Evolutionary conservation across 2,797 vertebrate species (phyloP), one percentile per base, ranked within the genome.

Genomic region (Dipus sagitta): DNA sequence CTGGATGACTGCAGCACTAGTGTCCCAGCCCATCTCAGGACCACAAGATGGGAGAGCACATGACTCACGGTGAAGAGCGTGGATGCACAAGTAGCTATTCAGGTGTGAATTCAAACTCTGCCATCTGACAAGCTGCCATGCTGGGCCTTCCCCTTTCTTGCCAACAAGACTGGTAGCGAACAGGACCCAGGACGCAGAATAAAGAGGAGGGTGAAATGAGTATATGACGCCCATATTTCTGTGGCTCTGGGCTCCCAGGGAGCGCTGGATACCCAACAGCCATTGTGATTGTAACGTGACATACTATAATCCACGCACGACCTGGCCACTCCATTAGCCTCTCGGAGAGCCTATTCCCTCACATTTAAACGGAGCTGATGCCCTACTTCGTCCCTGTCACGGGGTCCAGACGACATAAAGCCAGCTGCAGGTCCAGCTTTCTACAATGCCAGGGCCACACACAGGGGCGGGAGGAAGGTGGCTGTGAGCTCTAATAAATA

Each of bases 301-400:
- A 64, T n/a, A n/a, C 58, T 54, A n/a, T n/a, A 91, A 81, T 78
- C 86, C 80, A 90, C 91, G 80, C 34, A n/a, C 58, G 79, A 88
- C 94, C 87, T 32, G 54, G 91, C 67, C 90, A 92, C 65, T 83
- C 77, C 95, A 84, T 94, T 75, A 93, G 79, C 82, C 47, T 94
- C 78, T 81, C 76, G 13, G 81, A 92, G n/a, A 7, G 24, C 62
- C 26, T 2, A 32, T 62, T 47, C 77, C 88, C 70, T 90, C 64
- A 10, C 26, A 2, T 81, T 92, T 67, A 88, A 90, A 82, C 30
- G 82, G 47, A 90, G 78, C 74, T 8, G 32, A n/a, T 30, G 15
- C 26, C 24, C 64, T 42, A 21, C 38, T 94, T 95, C 85, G 79
- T 90, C 79, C 70, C 32, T 32, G 67, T n/a, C 52, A 4, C 24